Evolutionary conservation across 1,140 invertebrate species (phyloP), one percentile per base, ranked within the genome.

Genomic region (Contarinia nasturtii): DNA sequence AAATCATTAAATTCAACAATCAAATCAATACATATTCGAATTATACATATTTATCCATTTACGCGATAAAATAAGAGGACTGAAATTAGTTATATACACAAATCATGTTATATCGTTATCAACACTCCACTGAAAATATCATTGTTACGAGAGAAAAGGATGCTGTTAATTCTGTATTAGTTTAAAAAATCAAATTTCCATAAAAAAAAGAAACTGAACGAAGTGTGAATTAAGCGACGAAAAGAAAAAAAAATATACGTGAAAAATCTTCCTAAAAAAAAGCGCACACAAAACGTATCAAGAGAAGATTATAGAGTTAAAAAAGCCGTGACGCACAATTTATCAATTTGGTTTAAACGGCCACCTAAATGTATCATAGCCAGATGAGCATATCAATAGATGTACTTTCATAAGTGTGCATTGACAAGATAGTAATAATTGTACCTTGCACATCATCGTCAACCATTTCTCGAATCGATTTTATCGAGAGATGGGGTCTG

Each of bases 381-480:
- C 36, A 14, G 12, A 34, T 34, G 33, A n/a, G 36, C 15, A 38
- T 17, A 38, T 14, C 36, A 38, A 38, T 38, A 14, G 36, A 14
- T 38, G 36, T n/a, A 38, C 12, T n/a, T 38, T 38, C 27, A 27
- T 27, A 38, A n/a, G 36, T 38, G 36, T 38, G 12, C 15, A 38
- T 38, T 3, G 5, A 38, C 12, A 38, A 38, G 36, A n/a, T 38
- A 14, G 15, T 38, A 38, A 38, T 38, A 38, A 38, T n/a, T 38
- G 36, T 38, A 14, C 58, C 60, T 60, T 57, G 60, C 58, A 67
- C 61, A 55, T 63, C 60, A 55, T 54, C 55, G 52, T 58, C 59
- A 64, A 88, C 83, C 80, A 89, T 90, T 90, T 85, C 85, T 75
- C 83, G 84, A 73, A 82, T 88, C 81, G 84, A 88, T 77, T 85